Evolutionary conservation across 2,113 vertebrate genomes (phyloP).

Genomic region (Antechinus flavipes): DNA sequence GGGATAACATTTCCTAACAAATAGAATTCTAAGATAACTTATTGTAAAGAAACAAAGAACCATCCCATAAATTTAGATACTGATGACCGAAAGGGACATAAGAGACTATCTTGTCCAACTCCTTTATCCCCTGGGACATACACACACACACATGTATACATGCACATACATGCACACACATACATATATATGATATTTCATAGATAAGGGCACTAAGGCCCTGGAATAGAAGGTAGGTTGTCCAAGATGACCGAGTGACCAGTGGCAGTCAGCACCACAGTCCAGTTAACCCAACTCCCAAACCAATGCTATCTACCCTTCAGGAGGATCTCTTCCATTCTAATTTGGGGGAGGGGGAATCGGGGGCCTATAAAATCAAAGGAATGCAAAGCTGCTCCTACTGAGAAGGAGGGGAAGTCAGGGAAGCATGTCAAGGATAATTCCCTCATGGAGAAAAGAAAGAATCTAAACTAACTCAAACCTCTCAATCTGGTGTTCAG

Average conservation of each 20-base stretch:
- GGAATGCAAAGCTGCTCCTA: neutral
- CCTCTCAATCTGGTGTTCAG: conserved; percentile 32
- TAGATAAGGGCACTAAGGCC: neutral
- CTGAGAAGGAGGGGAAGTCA: neutral
- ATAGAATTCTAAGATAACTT: neutral
- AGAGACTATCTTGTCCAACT: neutral
- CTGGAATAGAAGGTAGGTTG: neutral
- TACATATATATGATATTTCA: neutral
- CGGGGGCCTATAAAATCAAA: neutral
- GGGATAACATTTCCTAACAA: neutral
- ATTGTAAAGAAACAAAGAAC: neutral
- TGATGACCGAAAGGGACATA: neutral
- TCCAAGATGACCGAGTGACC: neutral
- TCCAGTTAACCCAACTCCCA: neutral
- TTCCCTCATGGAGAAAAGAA: neutral
- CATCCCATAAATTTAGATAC: neutral
- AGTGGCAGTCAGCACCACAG: neutral
- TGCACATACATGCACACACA: too few relatives aligned
- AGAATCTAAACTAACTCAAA: conserved; percentile 33
- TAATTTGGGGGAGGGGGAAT: neutral
- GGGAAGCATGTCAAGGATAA: neutral
- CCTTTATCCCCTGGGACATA: neutral
- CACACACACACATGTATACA: neutral
- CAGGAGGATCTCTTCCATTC: neutral
- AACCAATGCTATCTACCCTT: neutral